These are phyloP conservation scores for Galeopterus variegatus DNA, from an alignment of 2,113 vertebrate genomes.

Conservation along the genomic window DNA sequence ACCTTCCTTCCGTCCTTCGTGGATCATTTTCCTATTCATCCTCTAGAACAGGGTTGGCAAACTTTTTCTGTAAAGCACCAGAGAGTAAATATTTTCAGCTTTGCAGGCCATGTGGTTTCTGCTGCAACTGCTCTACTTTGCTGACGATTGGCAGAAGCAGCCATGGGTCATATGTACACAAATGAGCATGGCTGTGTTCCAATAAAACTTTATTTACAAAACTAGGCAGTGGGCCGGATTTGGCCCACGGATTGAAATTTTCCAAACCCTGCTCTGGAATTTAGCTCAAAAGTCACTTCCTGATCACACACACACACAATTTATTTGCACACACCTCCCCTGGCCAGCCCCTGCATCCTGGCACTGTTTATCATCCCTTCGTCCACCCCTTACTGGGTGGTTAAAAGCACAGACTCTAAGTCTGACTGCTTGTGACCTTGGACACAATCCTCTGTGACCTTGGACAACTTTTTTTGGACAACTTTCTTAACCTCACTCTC, in stretches of 20 bases:
- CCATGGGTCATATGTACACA: background rate
- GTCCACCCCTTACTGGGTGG: background rate
- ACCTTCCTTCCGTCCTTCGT: background rate
- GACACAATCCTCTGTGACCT: background rate
- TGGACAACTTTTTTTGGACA: background rate
- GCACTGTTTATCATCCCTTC: fast-evolving
- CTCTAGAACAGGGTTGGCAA: background rate
- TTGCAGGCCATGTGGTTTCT: background rate
- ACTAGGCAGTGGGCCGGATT: background rate
- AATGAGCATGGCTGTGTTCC: background rate
- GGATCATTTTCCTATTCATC: background rate
- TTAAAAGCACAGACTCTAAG: background rate
- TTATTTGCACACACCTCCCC: too few relatives aligned
- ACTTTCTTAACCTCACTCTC: background rate
- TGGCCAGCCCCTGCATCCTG: background rate
- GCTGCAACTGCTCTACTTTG: too few relatives aligned
- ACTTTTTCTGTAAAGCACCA: background rate
- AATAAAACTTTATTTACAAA: background rate
- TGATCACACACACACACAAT: too few relatives aligned
- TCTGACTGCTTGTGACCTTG: too few relatives aligned
- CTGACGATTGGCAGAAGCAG: background rate
- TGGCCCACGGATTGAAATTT: background rate
- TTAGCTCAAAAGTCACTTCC: background rate
- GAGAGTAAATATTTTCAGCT: background rate
- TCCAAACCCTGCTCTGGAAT: background rate